Conservation (phyloP, 1,140 invertebrate species). For the Brachionus plicatilis region DNA sequence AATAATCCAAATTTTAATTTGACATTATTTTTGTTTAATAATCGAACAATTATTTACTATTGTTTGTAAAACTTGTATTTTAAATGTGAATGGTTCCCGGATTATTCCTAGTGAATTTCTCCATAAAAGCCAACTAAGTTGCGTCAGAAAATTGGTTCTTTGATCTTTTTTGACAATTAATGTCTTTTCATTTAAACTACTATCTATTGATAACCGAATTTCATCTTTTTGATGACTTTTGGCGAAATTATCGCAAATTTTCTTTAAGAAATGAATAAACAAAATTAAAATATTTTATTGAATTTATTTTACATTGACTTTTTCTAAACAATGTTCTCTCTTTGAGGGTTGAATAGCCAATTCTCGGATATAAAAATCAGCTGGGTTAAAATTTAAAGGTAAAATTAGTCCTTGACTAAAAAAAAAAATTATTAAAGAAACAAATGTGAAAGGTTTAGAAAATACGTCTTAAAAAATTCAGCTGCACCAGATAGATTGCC, state of each 20-base stretch:
- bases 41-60: conserved; percentile 38
- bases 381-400: conserved; percentile 32
- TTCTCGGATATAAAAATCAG: conserved; percentile 39
- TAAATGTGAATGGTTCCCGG: conserved; percentile 1
- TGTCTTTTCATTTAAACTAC: not conserved
- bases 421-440: conserved; percentile 46
- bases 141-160: conserved; percentile 1
- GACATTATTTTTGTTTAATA: too few species aligned
- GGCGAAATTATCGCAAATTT: conserved; percentile 9
- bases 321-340: conserved; percentile 62
- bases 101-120: conserved; percentile 8
- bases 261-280: not conserved
- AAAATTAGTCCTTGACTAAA: conserved; percentile 55
- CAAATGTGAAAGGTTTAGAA: not conserved
- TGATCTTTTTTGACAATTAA: not conserved
- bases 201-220: not conserved
- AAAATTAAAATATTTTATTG: not conserved
- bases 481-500: conserved; percentile 44
- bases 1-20: not conserved
- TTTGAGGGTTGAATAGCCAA: conserved; percentile 70
- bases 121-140: conserved; percentile 32
- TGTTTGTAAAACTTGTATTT: conserved; percentile 37
- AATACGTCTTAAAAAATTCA: conserved; percentile 30
- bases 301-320: not conserved
- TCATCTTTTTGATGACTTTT: not conserved